Conservation (phyloP, 2,888 invertebrate genomes). For the Acronicta alni region DNA sequence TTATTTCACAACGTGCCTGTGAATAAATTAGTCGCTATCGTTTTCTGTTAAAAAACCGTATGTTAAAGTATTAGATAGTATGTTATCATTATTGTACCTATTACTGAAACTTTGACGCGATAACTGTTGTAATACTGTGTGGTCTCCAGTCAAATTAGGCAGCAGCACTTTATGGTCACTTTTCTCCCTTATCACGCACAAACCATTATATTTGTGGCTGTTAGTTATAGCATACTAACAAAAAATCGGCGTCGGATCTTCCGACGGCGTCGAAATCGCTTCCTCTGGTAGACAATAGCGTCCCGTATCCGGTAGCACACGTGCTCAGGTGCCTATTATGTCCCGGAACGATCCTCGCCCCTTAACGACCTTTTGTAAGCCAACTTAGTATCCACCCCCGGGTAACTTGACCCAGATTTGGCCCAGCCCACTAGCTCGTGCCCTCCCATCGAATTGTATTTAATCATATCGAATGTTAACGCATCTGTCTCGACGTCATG, state of each 20-base stretch:
- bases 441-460: slow-evolving; percentile 81
- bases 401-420: slow-evolving; percentile 86
- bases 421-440: slow-evolving; percentile 79
- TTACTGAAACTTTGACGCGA: slow-evolving; percentile 11
- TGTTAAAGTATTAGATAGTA: not conserved
- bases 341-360: slow-evolving; percentile 69
- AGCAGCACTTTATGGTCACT: slow-evolving; percentile 34
- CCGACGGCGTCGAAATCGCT: slow-evolving; percentile 83
- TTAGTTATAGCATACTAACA: slow-evolving; percentile 61
- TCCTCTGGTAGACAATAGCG: slow-evolving; percentile 86
- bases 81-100: not conserved
- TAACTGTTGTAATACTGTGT: slow-evolving; percentile 38
- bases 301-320: slow-evolving; percentile 86
- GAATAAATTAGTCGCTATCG: slow-evolving; percentile 23
- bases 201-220: slow-evolving; percentile 58
- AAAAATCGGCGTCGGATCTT: slow-evolving; percentile 83
- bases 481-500: slow-evolving; percentile 74
- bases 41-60: slow-evolving; percentile 7
- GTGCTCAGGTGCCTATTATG: slow-evolving; percentile 89
- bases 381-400: slow-evolving; percentile 72
- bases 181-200: slow-evolving; percentile 60
- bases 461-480: slow-evolving; percentile 51
- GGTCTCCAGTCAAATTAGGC: slow-evolving; percentile 44
- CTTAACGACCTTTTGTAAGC: slow-evolving; percentile 76
- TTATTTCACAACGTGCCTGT: slow-evolving; percentile 13